Percentiles rank a stretch among this genome's conserved stretches.
Evolutionary conservation across 2,888 invertebrate genomes (phyloP).

Genomic region (Fragum sueziense): DNA sequence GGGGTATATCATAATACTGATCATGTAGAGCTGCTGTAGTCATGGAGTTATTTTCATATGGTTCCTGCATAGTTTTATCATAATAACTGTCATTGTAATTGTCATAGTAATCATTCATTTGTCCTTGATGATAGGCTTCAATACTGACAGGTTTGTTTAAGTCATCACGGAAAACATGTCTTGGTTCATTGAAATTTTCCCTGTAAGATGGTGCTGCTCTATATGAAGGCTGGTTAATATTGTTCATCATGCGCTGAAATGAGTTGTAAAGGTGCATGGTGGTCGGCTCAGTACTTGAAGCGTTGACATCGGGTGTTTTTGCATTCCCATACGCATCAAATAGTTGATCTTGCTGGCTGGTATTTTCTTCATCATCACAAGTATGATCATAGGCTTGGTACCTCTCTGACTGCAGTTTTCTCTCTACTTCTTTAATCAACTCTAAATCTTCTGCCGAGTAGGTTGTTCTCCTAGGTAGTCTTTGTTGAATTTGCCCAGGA

Average conservation of each 20-base stretch:
- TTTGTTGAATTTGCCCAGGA: not conserved
- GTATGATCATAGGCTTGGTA: not conserved
- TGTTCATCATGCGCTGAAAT: not conserved
- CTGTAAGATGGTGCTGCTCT: not conserved
- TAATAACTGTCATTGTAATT: too few species aligned
- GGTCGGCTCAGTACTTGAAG: not conserved
- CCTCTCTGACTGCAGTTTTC: not conserved
- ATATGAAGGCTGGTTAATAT: not conserved
- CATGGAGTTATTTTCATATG: not conserved
- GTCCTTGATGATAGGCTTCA: not conserved
- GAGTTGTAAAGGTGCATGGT: not conserved
- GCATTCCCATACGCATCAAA: not conserved
- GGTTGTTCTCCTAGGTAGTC: not conserved
- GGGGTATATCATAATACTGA: too few species aligned
- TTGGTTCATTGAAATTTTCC: not conserved
- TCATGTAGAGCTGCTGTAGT: too few species aligned
- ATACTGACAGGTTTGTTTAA: not conserved
- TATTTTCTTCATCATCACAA: not conserved
- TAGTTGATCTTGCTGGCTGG: not conserved
- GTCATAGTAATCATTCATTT: not conserved
- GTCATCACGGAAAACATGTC: not conserved
- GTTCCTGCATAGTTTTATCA: not conserved
- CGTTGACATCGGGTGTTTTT: not conserved
- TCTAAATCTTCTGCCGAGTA: not conserved
- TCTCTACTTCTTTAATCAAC: conserved; percentile 3